A percentile compares a stretch with the other conserved stretches of the same genome.
Evolutionary conservation across 2,113 vertebrate species (phyloP).

Genomic region (Erythrocercus mccallii): DNA sequence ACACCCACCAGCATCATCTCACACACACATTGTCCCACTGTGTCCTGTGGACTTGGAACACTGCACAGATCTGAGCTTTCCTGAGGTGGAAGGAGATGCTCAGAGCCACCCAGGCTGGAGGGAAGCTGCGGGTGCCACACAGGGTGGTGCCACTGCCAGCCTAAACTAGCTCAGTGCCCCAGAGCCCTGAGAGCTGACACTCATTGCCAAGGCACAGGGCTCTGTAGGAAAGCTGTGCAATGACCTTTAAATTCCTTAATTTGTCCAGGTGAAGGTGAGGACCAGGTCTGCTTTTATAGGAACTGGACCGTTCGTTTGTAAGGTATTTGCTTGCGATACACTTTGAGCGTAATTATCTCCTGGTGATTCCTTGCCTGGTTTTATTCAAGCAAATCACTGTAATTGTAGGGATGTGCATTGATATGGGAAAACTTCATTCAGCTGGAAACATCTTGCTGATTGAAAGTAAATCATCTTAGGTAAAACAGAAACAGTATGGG

Average conservation of each 20-base stretch:
- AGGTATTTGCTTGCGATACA: not conserved
- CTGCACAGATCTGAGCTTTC: not conserved
- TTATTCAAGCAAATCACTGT: not conserved
- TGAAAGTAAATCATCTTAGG: constrained; percentile 26
- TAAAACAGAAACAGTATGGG: constrained; percentile 21
- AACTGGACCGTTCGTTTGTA: not conserved
- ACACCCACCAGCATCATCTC: not conserved
- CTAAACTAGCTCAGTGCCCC: not conserved
- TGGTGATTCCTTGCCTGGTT: not conserved
- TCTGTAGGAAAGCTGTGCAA: not conserved
- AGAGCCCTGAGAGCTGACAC: not conserved
- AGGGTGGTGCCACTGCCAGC: not conserved
- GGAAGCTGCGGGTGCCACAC: fast-evolving
- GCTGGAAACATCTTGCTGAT: constrained; percentile 20
- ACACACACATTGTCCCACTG: fast-evolving
- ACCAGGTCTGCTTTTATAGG: not conserved
- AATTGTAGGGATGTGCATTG: not conserved
- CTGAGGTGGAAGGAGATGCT: not conserved
- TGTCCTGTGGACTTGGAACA: not conserved
- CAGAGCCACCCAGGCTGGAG: not conserved
- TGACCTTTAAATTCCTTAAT: not conserved
- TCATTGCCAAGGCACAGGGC: not conserved
- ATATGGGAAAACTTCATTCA: not conserved
- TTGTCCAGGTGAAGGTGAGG: not conserved
- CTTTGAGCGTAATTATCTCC: not conserved